Conservation (phyloP, 92 coral and sea anemone genomes). For the Hydrozoanthus gracilis region DNA sequence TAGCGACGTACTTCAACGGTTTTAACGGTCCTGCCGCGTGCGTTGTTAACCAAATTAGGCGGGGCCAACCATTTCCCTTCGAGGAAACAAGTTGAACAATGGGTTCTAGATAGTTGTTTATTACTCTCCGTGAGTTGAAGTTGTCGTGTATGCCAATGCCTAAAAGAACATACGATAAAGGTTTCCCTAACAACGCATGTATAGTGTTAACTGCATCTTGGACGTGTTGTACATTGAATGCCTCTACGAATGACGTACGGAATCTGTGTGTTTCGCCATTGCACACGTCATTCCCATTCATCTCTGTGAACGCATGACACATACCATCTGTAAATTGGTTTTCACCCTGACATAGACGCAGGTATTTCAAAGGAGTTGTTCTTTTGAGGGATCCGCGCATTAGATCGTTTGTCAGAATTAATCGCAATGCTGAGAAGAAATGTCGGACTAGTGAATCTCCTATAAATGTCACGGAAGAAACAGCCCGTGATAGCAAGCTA, state of each 20-base stretch:
- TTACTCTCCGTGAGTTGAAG: conserved; percentile 69
- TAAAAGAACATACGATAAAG: conserved; percentile 68
- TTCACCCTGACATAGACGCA: conserved; percentile 71
- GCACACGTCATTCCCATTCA: conserved; percentile 82
- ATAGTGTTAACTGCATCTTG: conserved; percentile 59
- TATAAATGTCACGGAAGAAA: conserved; percentile 69
- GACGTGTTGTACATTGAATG: conserved; percentile 71
- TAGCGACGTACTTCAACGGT: conserved; percentile 65
- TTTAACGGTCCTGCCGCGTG: conserved; percentile 91
- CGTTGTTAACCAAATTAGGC: conserved; percentile 77
- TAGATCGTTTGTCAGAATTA: conserved; percentile 73
- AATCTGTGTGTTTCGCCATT: conserved; percentile 53
- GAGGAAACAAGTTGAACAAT: conserved; percentile 59
- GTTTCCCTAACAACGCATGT: conserved; percentile 57
- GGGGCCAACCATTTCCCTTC: conserved; percentile 84
- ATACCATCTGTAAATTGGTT: conserved; percentile 88
- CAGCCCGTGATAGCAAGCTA: conserved; percentile 55
- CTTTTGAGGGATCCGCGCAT: conserved; percentile 73
- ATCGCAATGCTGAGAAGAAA: conserved; percentile 75
- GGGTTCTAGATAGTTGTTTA: conserved; percentile 72
- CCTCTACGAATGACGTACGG: conserved; percentile 71
- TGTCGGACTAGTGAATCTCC: conserved; percentile 90
- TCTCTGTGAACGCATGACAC: conserved; percentile 78
- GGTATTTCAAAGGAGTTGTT: conserved; percentile 48
- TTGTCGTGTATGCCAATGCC: conserved; percentile 85